Percentiles rank a stretch among this genome's conserved stretches.
These are phyloP conservation scores for Leptinotarsa lineolata DNA, from an alignment of 1,140 invertebrate genomes.

Conservation along the genomic window DNA sequence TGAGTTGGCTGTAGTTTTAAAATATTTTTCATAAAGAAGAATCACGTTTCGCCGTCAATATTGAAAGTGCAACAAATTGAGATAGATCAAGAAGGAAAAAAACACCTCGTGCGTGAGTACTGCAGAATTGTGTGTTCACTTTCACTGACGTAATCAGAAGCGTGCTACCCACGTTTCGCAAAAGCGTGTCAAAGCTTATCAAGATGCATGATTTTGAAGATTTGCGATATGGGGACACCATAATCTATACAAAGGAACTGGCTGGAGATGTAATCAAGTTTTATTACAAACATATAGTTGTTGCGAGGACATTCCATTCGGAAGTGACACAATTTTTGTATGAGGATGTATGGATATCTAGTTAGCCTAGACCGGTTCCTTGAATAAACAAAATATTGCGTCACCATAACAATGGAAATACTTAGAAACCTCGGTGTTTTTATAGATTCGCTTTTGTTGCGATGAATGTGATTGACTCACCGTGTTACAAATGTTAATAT, in stretches of 20 bases:
- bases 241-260: background rate
- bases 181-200: constrained; percentile 3
- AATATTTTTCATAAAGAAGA: background rate
- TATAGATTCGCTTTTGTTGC: too few species aligned
- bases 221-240: background rate
- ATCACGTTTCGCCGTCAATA: background rate
- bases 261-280: too few species aligned
- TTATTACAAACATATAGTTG: background rate
- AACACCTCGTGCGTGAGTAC: background rate
- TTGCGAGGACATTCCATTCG: background rate
- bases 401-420: too few species aligned
- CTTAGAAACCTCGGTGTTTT: too few species aligned
- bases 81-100: constrained; percentile 6
- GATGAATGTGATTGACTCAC: too few species aligned
- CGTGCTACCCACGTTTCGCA: constrained; percentile 10
- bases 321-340: background rate
- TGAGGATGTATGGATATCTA: background rate
- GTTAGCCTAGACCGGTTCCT: too few species aligned
- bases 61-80: constrained; percentile 11
- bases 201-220: constrained; percentile 10
- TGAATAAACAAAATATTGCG: too few species aligned
- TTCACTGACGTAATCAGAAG: background rate
- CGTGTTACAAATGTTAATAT: too few species aligned
- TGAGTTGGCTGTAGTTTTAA: background rate
- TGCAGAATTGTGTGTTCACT: background rate